Conservation (phyloP, 2,113 vertebrate species). For the Perca fluviatilis region DNA sequence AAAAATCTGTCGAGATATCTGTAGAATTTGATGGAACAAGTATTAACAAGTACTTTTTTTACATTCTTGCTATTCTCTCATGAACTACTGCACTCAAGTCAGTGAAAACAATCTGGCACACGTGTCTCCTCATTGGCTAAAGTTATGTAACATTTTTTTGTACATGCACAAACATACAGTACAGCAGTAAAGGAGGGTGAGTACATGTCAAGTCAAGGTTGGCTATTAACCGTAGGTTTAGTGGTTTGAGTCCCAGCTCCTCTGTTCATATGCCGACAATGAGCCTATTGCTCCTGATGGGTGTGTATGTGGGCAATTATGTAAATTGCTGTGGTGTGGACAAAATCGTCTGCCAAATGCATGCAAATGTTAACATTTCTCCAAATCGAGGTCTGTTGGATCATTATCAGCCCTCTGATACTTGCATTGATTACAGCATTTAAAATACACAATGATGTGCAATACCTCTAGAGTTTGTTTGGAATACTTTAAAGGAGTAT, state of each 20-base stretch:
- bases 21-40: background rate
- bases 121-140: background rate
- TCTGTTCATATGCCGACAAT: background rate
- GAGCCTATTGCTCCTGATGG: background rate
- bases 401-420: background rate
- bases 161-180: background rate
- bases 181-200: background rate
- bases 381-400: background rate
- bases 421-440: background rate
- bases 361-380: background rate
- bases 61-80: background rate
- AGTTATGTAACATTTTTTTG: background rate
- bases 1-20: background rate
- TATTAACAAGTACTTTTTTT: background rate
- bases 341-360: background rate
- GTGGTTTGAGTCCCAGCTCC: background rate
- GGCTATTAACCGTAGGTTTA: background rate
- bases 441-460: background rate
- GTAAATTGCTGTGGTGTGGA: background rate
- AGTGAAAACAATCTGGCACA: background rate
- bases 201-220: background rate
- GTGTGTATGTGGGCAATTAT: background rate
- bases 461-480: background rate
- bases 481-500: background rate
- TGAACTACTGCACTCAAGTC: background rate